Evolutionary conservation across 2,797 vertebrate species (phyloP), one percentile per base, ranked within the genome.

Genomic region (Adelosebastes latens): DNA sequence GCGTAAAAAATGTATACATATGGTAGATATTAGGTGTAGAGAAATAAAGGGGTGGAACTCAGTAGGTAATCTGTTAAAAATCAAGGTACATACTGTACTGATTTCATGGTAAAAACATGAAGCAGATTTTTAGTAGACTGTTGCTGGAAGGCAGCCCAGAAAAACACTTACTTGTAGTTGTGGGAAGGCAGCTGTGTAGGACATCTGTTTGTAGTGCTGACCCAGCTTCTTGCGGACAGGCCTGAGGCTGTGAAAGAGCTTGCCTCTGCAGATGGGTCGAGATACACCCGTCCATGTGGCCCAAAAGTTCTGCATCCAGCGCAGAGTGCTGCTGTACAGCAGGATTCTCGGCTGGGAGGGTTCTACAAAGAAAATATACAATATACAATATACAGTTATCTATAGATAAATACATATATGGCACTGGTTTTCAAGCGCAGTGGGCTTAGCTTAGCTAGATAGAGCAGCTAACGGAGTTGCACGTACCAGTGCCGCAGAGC

Each of bases 231-330:
- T 99, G 86, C 98, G 99, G 77, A 95, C 85, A 2, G 98, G 97
- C 81, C 97, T 96, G 92, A 99, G 94, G 92, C 97, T 99, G 86
- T 97, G 96, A 86, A 99, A 99, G 85, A 99, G 97, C 80, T 98
- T 98, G 64, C 98, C 99, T 39, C 98, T 96, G 92, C 99, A 99
- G 91, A 99, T 98, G 24, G 99, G 98, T 16, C 98, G 96, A 3
- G 98, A 99, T 34, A 99, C 97, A 0, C 96, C 96, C 75, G 97
- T 99, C 98, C 98, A 99, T 0, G 98, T 99, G 77, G 98, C 98
- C 98, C 98, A 99, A 73, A 99, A 99, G 94, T 99, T 99, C 88
- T 99, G 99, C 98, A 99, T 99, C 99, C 99, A 99, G 75, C 99
- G 98, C 78, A 99, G 93, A 0, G 99, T 99, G 94, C 97, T 99